phyloP scores from a whole-genome alignment of 2,113 vertebrate species.

The Dicentrarchus labrax region DNA sequence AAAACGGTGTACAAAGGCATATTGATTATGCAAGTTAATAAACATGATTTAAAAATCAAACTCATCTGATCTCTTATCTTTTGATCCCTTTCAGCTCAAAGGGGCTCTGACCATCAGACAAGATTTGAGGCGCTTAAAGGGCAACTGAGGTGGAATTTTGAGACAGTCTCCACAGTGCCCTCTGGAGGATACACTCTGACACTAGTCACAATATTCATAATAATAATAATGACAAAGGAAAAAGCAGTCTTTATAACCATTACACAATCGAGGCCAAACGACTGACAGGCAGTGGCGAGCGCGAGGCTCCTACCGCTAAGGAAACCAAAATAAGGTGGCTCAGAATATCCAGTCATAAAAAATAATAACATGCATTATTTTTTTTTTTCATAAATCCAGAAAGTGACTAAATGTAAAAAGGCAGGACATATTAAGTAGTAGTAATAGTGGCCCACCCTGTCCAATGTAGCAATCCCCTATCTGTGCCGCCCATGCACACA shows the following conservation, averaged over 20 bases:
- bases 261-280: conserved; percentile 80
- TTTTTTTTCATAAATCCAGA: conserved; percentile 68
- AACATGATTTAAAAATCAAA: conserved; percentile 81
- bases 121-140: conserved; percentile 80
- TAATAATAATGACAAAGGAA: conserved; percentile 59
- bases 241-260: conserved; percentile 71
- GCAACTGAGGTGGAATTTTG: conserved; percentile 76
- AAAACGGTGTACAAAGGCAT: conserved; percentile 84
- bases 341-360: conserved; percentile 81
- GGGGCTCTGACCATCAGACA: conserved; percentile 67
- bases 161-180: conserved; percentile 78
- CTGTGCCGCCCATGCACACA: conserved; percentile 83
- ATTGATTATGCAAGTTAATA: conserved; percentile 79
- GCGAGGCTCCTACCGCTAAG: conserved; percentile 74
- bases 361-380: conserved; percentile 81
- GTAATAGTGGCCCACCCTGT: conserved; percentile 67
- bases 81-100: conserved; percentile 68
- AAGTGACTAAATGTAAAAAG: conserved; percentile 77
- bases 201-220: conserved; percentile 77
- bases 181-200: conserved; percentile 77
- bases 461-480: conserved; percentile 74
- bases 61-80: conserved; percentile 69
- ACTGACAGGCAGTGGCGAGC: conserved; percentile 78
- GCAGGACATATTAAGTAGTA: conserved; percentile 63
- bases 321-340: conserved; percentile 78